These are phyloP conservation scores for Equus quagga DNA, from an alignment of 2,113 vertebrate species.

Conservation along the genomic window DNA sequence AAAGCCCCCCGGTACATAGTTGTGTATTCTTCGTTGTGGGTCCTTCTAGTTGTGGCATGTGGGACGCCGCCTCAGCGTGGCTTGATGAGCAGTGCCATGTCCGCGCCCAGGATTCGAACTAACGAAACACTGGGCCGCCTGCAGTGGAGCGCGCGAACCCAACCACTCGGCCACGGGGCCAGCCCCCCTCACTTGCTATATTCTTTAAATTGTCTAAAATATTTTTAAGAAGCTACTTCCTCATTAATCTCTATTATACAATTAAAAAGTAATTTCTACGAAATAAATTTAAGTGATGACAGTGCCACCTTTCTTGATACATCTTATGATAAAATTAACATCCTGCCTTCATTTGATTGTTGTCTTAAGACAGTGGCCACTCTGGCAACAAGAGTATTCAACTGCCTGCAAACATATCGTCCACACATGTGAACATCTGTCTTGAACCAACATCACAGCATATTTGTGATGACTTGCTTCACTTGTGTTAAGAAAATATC, in stretches of 20 bases:
- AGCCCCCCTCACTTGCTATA: not conserved
- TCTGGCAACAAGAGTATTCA: conserved; percentile 49
- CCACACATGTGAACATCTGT: not conserved
- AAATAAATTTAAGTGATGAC: not conserved
- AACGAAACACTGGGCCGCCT: too few relatives aligned
- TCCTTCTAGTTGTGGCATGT: too few relatives aligned
- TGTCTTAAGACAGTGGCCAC: conserved; percentile 41
- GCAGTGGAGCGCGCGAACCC: too few relatives aligned
- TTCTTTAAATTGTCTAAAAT: not conserved
- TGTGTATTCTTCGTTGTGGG: too few relatives aligned
- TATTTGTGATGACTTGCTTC: conserved; percentile 82
- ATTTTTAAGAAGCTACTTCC: not conserved
- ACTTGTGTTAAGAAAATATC: conserved; percentile 78
- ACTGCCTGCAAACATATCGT: conserved; percentile 65
- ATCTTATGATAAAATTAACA: not conserved
- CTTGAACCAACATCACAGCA: not conserved
- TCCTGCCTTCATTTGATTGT: not conserved
- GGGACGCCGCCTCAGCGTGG: too few relatives aligned
- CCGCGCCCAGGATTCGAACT: too few relatives aligned
- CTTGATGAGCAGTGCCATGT: too few relatives aligned
- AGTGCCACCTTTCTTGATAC: not conserved
- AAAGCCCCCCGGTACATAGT: too few relatives aligned
- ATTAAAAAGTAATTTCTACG: not conserved
- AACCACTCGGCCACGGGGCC: too few relatives aligned
- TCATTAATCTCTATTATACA: not conserved